Percentiles rank a stretch among this genome's conserved stretches.
These are phyloP conservation scores for Phalacrocorax carbo DNA, from an alignment of 2,113 vertebrate genomes.

Conservation along the genomic window DNA sequence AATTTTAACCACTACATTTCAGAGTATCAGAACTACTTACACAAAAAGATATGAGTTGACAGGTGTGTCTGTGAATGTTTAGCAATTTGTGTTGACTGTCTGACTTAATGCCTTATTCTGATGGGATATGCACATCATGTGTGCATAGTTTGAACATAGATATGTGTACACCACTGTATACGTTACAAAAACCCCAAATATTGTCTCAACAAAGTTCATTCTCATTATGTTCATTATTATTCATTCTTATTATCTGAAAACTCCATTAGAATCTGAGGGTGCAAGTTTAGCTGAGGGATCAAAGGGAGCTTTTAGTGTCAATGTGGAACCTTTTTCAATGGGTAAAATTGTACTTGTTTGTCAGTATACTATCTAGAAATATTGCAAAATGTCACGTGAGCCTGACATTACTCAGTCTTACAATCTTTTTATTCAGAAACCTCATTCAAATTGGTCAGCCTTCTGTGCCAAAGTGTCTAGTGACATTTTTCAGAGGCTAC, in stretches of 20 bases:
- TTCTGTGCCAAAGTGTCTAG: not conserved
- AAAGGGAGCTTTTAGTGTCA: not conserved
- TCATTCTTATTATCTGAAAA: not conserved
- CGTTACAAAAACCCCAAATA: not conserved
- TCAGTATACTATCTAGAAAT: not conserved
- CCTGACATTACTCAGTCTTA: not conserved
- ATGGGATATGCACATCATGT: not conserved
- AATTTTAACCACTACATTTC: conserved; percentile 6
- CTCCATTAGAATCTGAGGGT: not conserved
- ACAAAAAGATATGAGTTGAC: not conserved
- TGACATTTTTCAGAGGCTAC: conserved; percentile 43
- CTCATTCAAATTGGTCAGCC: not conserved
- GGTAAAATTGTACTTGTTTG: not conserved
- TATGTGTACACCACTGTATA: not conserved
- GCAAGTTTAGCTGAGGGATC: not conserved
- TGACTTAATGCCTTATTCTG: not conserved
- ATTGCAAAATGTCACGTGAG: not conserved
- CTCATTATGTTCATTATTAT: not conserved
- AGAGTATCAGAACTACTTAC: not conserved
- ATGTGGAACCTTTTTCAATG: not conserved
- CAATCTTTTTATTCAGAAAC: not conserved
- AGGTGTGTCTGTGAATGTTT: not conserved
- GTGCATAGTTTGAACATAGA: not conserved
- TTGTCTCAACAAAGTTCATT: not conserved
- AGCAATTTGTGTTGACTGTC: not conserved